Base-by-base conservation (phyloP, 2,797 vertebrate species). In the Myripristis murdjan region DNA sequence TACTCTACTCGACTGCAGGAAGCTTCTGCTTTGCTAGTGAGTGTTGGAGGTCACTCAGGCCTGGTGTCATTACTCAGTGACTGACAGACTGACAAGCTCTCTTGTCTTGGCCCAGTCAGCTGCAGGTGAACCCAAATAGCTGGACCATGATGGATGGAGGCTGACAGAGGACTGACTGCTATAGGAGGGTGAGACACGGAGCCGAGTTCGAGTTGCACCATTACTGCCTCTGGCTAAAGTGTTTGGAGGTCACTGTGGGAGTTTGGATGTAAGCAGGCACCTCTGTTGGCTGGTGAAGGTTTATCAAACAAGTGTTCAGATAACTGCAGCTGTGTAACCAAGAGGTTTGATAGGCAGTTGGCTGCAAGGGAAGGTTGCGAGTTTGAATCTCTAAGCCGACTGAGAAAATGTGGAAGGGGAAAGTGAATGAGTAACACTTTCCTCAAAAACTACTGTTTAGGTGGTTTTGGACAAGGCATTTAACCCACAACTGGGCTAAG, bases 61-160 rank as follows among this genome's bases (percentile, higher is more conserved):
- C 82, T 55, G 60, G 59, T 84, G 79, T 86, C 89, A 91, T 94
- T 92, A 92, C 89, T 93, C 86, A 87, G 72, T 86, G 89, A 83
- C 77, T 89, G 92, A 90, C 93, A 89, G 85, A 81, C 77, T 64
- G 87, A 95, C 94, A 94, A 89, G 89, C 76, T 85, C 90, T 90
- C 87, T 92, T 93, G 94, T 94, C 94, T 94, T 93, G 94, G 91
- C 88, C 82, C 91, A 91, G 92, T 94, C 92, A 91, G 93, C 94
- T 92, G 89, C 71, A 88, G 94, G 93, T 94, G 94, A 95, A 95
- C 94, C 91, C 71, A 0, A 92, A 92, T 91, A 89, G 82, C 66
- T 63, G 83, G 86, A 81, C 88, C 73, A 72, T 97, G 96, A 97
- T 95, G 93, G 95, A 97, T 96, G 89, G 87, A 82, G 73, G 86